phyloP scores from a whole-genome alignment of 2,113 vertebrate species.

The Brevimyrus niger region DNA sequence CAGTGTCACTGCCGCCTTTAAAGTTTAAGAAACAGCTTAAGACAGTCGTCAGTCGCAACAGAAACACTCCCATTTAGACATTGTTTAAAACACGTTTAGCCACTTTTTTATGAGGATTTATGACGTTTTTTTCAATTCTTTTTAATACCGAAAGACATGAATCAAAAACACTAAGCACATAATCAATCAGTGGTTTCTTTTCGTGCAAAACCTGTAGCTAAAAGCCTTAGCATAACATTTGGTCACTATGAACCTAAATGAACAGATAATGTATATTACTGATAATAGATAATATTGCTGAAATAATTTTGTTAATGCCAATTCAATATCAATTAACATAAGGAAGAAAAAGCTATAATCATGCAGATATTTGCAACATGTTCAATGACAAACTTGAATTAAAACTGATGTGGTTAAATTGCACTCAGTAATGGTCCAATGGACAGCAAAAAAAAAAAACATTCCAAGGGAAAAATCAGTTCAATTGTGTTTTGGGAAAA shows the following conservation, averaged over 20 bases:
- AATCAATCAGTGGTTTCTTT: background rate
- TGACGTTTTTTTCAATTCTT: background rate
- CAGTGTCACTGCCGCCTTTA: conserved; percentile 99
- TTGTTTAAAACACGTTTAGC: conserved; percentile 12
- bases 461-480: background rate
- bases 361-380: background rate
- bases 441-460: conserved; percentile 11
- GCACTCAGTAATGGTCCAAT: background rate
- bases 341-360: background rate
- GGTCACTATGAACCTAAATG: background rate
- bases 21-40: conserved; percentile 98
- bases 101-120: conserved; percentile 33
- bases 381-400: background rate
- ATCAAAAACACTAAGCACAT: conserved; percentile 5
- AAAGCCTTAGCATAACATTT: background rate
- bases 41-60: conserved; percentile 47
- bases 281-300: too few relatives aligned
- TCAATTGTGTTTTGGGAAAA: background rate
- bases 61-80: conserved; percentile 25
- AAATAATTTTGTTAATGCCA: background rate
- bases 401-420: background rate
- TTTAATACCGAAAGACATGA: conserved; percentile 29
- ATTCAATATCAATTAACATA: background rate
- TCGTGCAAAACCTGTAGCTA: background rate
- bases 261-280: background rate